These are phyloP conservation scores for Butorides virescens DNA, from an alignment of 2,113 vertebrate genomes.

Conservation along the genomic window DNA sequence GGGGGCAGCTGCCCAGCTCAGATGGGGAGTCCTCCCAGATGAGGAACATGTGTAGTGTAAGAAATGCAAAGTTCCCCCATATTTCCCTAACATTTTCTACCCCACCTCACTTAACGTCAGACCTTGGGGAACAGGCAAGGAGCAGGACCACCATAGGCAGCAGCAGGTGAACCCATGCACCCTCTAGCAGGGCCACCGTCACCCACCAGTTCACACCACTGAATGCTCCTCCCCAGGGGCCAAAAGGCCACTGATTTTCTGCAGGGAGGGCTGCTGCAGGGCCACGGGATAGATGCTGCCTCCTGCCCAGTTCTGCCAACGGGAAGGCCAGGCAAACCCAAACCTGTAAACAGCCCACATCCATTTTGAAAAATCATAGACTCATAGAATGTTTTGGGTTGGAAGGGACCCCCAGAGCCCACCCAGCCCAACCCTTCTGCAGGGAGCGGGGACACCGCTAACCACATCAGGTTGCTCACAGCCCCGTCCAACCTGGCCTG, in stretches of 20 bases:
- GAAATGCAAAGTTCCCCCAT: neutral
- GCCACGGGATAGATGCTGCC: neutral
- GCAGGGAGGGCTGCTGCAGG: neutral
- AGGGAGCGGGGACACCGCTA: too few relatives aligned
- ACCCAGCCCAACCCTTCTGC: too few relatives aligned
- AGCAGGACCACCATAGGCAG: neutral
- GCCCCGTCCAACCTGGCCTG: too few relatives aligned
- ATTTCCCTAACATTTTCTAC: neutral
- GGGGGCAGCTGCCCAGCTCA: rapidly evolving
- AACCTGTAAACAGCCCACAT: neutral
- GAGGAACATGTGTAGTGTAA: neutral
- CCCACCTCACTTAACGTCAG: neutral
- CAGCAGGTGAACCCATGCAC: neutral
- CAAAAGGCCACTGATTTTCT: neutral
- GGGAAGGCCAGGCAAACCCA: neutral
- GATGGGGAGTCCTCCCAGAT: neutral
- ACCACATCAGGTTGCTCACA: too few relatives aligned
- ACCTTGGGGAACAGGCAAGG: neutral
- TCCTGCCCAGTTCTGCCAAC: neutral
- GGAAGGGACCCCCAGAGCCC: too few relatives aligned
- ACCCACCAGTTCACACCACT: neutral
- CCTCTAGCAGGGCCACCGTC: neutral
- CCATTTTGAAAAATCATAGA: neutral
- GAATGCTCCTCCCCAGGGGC: neutral
- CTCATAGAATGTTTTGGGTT: too few relatives aligned